Conservation (phyloP, 2,113 vertebrate genomes). For the Ciconia boyciana region DNA sequence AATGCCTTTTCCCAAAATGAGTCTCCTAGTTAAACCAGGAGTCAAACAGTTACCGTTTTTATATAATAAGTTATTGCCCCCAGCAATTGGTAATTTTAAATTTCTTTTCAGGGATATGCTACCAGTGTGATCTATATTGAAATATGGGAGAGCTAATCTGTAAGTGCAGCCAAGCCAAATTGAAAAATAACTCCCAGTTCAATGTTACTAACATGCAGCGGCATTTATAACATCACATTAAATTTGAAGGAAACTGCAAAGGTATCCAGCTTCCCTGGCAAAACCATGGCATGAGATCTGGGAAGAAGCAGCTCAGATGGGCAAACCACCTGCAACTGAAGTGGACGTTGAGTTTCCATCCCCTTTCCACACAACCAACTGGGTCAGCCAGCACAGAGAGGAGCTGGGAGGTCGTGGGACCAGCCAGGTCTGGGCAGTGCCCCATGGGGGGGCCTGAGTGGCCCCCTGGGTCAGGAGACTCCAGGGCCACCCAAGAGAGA, state of each 20-base stretch:
- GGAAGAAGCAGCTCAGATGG: neutral
- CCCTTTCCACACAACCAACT: fast-evolving
- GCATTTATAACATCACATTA: neutral
- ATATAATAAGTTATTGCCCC: neutral
- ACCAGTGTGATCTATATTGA: neutral
- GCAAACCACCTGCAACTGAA: neutral
- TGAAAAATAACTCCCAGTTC: neutral
- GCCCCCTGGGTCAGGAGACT: neutral
- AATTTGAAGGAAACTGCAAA: neutral
- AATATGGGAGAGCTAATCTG: neutral
- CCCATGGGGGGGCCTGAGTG: fast-evolving
- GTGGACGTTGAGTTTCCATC: neutral
- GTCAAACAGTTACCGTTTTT: neutral
- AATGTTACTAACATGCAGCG: neutral
- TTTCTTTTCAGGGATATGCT: neutral
- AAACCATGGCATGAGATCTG: neutral
- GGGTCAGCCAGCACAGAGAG: neutral
- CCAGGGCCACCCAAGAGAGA: neutral
- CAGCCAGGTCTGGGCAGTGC: neutral
- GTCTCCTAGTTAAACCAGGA: neutral
- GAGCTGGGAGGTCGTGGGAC: neutral
- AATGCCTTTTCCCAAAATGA: neutral
- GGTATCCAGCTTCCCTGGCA: neutral
- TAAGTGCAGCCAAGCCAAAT: neutral
- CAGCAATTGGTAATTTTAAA: neutral